Base-by-base conservation (phyloP, 2,797 vertebrate genomes). In the Taenioides sp. region DNA sequence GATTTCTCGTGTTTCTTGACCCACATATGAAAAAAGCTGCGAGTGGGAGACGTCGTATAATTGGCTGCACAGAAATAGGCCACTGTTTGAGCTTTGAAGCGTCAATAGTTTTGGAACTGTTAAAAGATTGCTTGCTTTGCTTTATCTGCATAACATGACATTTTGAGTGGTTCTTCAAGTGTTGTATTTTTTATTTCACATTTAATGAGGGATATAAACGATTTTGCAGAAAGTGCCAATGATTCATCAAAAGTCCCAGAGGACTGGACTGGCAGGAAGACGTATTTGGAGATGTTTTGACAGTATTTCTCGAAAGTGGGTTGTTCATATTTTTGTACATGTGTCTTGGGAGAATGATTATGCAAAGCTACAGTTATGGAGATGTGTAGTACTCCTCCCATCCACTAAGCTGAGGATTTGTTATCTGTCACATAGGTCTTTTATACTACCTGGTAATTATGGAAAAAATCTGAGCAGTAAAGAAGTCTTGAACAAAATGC, bases 11-110 rank as follows among this genome's bases (percentile, higher is more conserved):
- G 69, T 77, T 79, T 87, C 75, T 80, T 89, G 87, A 86, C 85
- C 87, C 79, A 88, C 77, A 90, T 87, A 37, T 75, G 67, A 79
- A 69, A 71, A 84, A 66, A 73, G 64, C 85, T 82, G 81, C 77
- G 83, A 85, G 79, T 67, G 74, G 71, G 63, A 87, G 74, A 86
- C 63, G 73, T 75, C 68, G 64, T 72, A 77, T 89, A 89, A 84
- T 91, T 87, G 75, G 82, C 73, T 76, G 76, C 75, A 71, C 62
- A 82, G 81, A 92, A 91, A 74, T 87, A 84, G 89, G 88, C 86
- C 86, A 80, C 65, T 49, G 62, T 72, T 74, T 84, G 77, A 86
- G 75, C 87, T 91, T 89, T 87, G 84, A 92, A 84, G 83, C 85
- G 76, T 86, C 77, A 82, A 79, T 82, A 82, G 77, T 25, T 91